phyloP scores from a whole-genome alignment of 2,113 vertebrate species.

The Lipotes vexillifer region DNA sequence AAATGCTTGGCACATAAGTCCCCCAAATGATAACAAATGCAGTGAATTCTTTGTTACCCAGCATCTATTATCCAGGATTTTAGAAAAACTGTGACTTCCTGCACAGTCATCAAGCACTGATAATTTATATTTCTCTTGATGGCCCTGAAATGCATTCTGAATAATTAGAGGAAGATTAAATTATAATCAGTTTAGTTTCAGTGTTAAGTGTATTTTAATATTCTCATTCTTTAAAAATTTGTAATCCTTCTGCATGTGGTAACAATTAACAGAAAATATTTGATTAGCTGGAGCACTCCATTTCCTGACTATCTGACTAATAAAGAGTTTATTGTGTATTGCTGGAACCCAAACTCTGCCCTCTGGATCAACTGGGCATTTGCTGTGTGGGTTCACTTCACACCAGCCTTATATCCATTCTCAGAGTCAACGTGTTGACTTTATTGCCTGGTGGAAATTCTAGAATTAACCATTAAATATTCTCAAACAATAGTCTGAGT shows the following conservation, averaged over 20 bases:
- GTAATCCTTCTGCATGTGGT: slow-evolving; percentile 71
- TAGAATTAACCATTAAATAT: neutral
- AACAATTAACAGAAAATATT: slow-evolving; percentile 72
- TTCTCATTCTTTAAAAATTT: slow-evolving; percentile 73
- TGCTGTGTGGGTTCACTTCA: neutral
- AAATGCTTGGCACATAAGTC: slow-evolving; percentile 41
- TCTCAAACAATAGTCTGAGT: neutral
- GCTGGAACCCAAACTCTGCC: neutral
- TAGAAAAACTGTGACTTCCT: slow-evolving; percentile 69
- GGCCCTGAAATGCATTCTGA: slow-evolving; percentile 73
- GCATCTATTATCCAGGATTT: slow-evolving; percentile 48
- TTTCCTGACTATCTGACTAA: slow-evolving; percentile 60
- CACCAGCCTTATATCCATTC: neutral
- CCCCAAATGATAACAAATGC: slow-evolving; percentile 22
- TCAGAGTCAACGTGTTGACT: neutral
- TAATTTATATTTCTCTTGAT: slow-evolving; percentile 74
- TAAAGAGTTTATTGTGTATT: slow-evolving; percentile 28
- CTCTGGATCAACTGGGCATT: neutral
- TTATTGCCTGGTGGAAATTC: neutral
- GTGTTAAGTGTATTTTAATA: slow-evolving; percentile 76
- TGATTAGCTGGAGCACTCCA: slow-evolving; percentile 64
- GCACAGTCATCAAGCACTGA: slow-evolving; percentile 68
- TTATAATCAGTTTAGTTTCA: slow-evolving; percentile 76
- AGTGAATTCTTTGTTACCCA: slow-evolving; percentile 50
- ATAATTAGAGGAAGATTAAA: slow-evolving; percentile 76